Percentiles rank a stretch among this genome's conserved stretches.
phyloP scores from a whole-genome alignment of 2,113 vertebrate species.

The Podiceps cristatus region DNA sequence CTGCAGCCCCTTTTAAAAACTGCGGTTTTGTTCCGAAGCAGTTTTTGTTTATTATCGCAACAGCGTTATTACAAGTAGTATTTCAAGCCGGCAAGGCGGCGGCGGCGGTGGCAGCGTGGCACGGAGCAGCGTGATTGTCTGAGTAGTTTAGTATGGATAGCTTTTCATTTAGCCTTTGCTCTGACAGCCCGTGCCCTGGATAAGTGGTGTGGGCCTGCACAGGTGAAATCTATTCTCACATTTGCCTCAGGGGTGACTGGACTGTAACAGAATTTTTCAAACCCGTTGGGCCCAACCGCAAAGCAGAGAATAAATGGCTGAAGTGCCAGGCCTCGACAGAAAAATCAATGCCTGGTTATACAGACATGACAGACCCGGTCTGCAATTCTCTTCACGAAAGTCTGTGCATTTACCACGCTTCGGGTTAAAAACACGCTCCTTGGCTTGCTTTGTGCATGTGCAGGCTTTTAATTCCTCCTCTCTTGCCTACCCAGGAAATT shows the following conservation, averaged over 20 bases:
- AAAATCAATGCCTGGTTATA: constrained; percentile 99
- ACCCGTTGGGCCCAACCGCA: constrained; percentile 97
- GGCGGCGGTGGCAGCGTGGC: constrained; percentile 46
- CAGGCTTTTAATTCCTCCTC: constrained; percentile 70
- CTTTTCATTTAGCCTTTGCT: constrained; percentile 95
- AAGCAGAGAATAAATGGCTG: constrained; percentile 99
- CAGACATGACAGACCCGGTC: constrained; percentile 93
- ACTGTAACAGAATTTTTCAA: constrained; percentile 99
- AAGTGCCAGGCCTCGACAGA: constrained; percentile 97
- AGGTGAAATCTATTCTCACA: constrained; percentile 99
- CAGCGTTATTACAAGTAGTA: constrained; percentile 58
- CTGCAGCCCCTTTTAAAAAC: constrained; percentile 11
- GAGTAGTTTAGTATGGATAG: constrained; percentile 88
- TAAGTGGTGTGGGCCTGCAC: constrained; percentile 96
- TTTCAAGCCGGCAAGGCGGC: constrained; percentile 31
- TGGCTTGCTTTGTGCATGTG: constrained; percentile 50
- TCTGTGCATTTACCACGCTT: constrained; percentile 54
- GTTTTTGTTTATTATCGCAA: constrained; percentile 39
- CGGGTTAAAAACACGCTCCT: constrained; percentile 69
- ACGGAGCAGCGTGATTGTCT: constrained; percentile 73
- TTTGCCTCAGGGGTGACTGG: constrained; percentile 97
- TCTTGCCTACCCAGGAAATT: constrained; percentile 87
- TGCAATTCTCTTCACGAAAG: constrained; percentile 77
- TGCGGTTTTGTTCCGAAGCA: not conserved
- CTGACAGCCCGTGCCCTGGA: constrained; percentile 91